Base-by-base conservation (phyloP, 2,888 invertebrate genomes). In the Eupithecia subfuscata region DNA sequence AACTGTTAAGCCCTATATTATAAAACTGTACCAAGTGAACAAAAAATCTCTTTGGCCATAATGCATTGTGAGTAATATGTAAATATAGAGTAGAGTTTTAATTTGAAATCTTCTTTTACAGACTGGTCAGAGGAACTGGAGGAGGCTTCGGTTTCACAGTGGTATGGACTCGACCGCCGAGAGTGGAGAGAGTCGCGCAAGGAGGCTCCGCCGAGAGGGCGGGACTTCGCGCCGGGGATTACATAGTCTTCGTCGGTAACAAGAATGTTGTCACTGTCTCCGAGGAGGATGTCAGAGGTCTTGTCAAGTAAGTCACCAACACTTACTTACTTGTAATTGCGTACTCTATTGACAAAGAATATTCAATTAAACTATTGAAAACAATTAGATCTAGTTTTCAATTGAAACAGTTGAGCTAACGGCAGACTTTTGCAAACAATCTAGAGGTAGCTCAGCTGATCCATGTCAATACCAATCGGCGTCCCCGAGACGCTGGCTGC, bases 131-230 rank as follows among this genome's bases (percentile, higher is more conserved):
- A 4, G 96, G 95, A 1, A 89, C 93, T 12, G 94, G 92, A 40
- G 95, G 96, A n/a, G 97, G 97, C 37, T 97, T 97, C 83, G 98
- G 98, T 22, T 98, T 98, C 91, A 98, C 98, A 8, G 97, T 98
- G 72, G 98, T 98, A 1, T 98, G 98, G 98, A 98, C 98, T 9
- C 96, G 97, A 85, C 98, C 98, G 0, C 98, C 98, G 6, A 95
- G 98, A 34, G 97, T 98, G 65, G 98, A 98, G 87, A 95, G 98
- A 76, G 97, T 98, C 18, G 98, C 98, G 77, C 96, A 97, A 0
- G 97, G 97, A 5, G 95, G 97, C 18, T 97, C 98, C 8, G 98
- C 98, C 0, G 98, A 98, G 79, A 96, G 96, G n/a, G 97, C 97
- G 7, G 98, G 98, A 8, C 96, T 98, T 16, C 92, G 96, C 79